A percentile compares a stretch with the other conserved stretches of the same genome.
Evolutionary conservation across 1,140 invertebrate species (phyloP).

Genomic region (Chrysopa pallens): DNA sequence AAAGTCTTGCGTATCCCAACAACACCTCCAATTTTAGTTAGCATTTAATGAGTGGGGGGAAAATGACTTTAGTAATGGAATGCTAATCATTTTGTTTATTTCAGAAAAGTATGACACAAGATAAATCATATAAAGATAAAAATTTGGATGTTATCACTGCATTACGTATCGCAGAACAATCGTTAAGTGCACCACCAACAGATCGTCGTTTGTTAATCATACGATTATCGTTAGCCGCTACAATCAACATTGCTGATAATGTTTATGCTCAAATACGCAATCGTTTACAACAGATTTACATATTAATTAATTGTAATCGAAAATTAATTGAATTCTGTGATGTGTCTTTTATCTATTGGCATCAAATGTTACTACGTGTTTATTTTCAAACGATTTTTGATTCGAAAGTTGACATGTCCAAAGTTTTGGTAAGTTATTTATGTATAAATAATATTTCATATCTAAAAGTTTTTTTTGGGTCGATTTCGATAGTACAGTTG

Average conservation of each 20-base stretch:
- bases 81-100: too few species aligned
- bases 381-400: conserved; percentile 56
- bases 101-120: conserved; percentile 27
- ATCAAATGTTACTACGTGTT: conserved; percentile 53
- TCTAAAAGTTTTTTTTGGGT: too few species aligned
- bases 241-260: conserved; percentile 31
- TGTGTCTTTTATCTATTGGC: conserved; percentile 68
- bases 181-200: conserved; percentile 46
- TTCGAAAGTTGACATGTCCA: conserved; percentile 37
- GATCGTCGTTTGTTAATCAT: conserved; percentile 41
- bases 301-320: conserved; percentile 36
- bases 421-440: conserved; percentile 30
- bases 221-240: conserved; percentile 45
- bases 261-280: conserved; percentile 28
- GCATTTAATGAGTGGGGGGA: not conserved
- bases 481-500: too few species aligned
- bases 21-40: too few species aligned
- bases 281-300: conserved; percentile 41
- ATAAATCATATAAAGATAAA: conserved; percentile 40
- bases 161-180: conserved; percentile 49
- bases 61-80: not conserved
- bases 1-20: too few species aligned
- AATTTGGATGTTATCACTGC: conserved; percentile 50
- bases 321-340: conserved; percentile 42
- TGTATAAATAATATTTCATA: conserved; percentile 4